phyloP scores from a whole-genome alignment of 2,113 vertebrate species.

The Philantomba maxwellii region DNA sequence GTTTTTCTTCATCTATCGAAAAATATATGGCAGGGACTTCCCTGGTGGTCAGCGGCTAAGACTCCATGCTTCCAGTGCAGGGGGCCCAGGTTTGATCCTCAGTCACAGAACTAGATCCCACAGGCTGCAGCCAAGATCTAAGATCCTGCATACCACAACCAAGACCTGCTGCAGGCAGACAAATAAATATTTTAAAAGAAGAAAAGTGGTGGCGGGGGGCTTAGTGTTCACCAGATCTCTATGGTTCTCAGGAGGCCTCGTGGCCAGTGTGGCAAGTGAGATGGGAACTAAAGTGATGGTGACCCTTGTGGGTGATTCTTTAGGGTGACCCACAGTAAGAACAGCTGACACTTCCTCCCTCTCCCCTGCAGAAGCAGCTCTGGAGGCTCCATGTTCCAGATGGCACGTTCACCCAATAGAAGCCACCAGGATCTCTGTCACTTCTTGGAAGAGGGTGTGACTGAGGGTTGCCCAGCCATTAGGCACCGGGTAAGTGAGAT shows the following conservation, averaged over 20 bases:
- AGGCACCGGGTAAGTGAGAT: neutral
- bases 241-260: neutral
- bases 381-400: neutral
- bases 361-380: neutral
- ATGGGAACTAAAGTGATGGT: too few relatives aligned
- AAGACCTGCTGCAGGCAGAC: neutral
- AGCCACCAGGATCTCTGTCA: neutral
- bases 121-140: neutral
- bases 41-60: neutral
- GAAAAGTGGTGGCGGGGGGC: neutral
- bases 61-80: neutral
- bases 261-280: neutral
- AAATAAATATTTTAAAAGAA: neutral
- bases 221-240: neutral
- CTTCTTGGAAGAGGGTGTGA: neutral
- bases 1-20: neutral
- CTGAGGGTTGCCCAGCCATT: neutral
- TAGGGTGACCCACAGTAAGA: neutral
- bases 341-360: neutral
- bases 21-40: neutral
- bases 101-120: neutral
- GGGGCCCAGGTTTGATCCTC: fast-evolving
- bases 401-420: neutral
- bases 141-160: neutral
- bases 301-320: neutral